Conservation (phyloP, 2,888 invertebrate genomes). For the Acanthoscelides obtectus region DNA sequence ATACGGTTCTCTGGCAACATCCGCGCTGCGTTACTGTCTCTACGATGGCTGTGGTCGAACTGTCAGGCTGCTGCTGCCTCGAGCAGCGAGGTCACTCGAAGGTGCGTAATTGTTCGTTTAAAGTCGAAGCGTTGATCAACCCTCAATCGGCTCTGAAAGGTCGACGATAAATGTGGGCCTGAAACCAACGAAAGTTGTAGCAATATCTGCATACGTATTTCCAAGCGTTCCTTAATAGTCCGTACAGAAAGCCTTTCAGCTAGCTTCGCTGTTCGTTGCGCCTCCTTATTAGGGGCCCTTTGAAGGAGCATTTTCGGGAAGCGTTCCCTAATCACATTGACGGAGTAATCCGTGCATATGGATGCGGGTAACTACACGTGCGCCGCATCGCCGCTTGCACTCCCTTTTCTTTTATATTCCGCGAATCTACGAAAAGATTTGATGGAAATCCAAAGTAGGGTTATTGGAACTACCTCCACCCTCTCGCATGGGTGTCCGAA, state of each 20-base stretch:
- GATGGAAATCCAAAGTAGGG: constrained; percentile 25
- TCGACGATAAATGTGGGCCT: too few relatives aligned
- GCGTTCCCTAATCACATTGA: constrained; percentile 43
- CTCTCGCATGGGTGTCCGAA: background rate
- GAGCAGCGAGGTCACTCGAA: too few relatives aligned
- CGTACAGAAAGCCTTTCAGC: background rate
- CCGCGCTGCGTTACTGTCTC: too few relatives aligned
- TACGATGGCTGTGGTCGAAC: too few relatives aligned
- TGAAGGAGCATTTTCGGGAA: constrained; percentile 41
- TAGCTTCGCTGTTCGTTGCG: background rate
- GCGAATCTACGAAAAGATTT: constrained; percentile 31
- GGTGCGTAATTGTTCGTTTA: too few relatives aligned
- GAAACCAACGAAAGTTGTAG: too few relatives aligned
- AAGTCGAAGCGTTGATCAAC: too few relatives aligned
- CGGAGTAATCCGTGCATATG: constrained; percentile 45
- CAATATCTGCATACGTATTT: background rate
- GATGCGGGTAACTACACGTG: constrained; percentile 31
- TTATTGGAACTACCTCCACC: background rate
- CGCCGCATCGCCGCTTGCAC: constrained; percentile 28
- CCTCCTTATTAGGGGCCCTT: background rate
- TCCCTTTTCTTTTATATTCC: constrained; percentile 29
- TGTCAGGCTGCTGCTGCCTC: too few relatives aligned
- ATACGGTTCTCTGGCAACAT: too few relatives aligned
- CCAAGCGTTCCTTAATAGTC: background rate
- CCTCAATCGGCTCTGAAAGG: too few relatives aligned